Percentiles rank a stretch among this genome's conserved stretches.
Conservation (phyloP, 2,113 vertebrate species). For the Mobula hypostoma region DNA sequence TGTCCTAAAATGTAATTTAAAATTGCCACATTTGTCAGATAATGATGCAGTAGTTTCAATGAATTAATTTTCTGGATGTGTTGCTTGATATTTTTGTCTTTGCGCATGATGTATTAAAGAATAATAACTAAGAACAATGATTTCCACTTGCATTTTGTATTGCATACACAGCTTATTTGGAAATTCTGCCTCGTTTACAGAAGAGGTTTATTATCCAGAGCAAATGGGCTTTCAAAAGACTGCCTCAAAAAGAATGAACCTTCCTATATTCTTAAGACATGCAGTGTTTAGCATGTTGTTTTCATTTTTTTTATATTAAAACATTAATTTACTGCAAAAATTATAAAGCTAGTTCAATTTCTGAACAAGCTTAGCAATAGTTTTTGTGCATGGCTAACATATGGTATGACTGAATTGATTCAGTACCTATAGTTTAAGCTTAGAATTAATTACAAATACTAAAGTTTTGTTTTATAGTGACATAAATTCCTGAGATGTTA, state of each 20-base stretch:
- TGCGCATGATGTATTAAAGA: background rate
- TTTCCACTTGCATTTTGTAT: background rate
- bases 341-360: background rate
- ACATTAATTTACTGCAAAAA: background rate
- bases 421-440: background rate
- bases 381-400: background rate
- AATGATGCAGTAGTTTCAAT: background rate
- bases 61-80: conserved; percentile 4
- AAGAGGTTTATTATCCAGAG: background rate
- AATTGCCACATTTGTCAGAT: background rate
- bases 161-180: background rate
- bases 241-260: background rate
- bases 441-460: background rate
- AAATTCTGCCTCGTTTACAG: background rate
- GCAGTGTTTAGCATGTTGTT: background rate
- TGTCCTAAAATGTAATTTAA: background rate
- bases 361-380: background rate
- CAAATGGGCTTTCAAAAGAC: background rate
- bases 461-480: background rate
- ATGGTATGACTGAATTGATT: background rate
- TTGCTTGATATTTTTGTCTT: background rate
- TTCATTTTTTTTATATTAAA: background rate
- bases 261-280: background rate
- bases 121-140: background rate
- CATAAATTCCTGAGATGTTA: background rate